phyloP scores from a whole-genome alignment of 2,888 invertebrate species.

The Hololepta plana region DNA sequence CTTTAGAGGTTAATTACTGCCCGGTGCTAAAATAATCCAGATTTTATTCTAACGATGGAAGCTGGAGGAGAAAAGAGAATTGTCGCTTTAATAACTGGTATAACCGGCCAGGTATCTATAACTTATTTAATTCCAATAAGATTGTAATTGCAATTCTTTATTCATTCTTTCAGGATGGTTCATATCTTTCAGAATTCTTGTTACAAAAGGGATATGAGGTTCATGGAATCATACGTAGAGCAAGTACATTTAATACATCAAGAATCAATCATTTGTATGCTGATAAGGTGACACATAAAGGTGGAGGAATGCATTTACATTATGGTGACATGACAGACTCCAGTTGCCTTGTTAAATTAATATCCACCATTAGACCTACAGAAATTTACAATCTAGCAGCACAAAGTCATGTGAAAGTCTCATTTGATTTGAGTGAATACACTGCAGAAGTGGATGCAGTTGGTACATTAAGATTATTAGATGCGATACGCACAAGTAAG shows the following conservation, averaged over 20 bases:
- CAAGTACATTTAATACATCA: constrained; percentile 92
- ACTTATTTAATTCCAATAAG: neutral
- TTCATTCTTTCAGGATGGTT: constrained; percentile 65
- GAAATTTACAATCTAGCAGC: constrained; percentile 98
- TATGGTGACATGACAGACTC: constrained; percentile 99
- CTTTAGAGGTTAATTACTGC: too few species aligned
- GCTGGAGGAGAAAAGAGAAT: too few species aligned
- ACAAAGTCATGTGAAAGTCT: constrained; percentile 97
- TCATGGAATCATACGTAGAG: constrained; percentile 87
- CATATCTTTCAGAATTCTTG: constrained; percentile 88
- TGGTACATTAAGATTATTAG: constrained; percentile 79
- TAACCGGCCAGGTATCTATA: constrained; percentile 78
- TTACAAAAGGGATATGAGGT: constrained; percentile 85
- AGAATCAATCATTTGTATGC: constrained; percentile 92
- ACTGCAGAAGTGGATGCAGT: constrained; percentile 96
- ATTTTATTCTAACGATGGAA: too few species aligned
- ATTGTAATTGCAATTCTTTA: constrained; percentile 3
- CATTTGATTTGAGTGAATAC: constrained; percentile 96
- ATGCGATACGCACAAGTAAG: constrained; percentile 80
- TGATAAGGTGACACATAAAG: constrained; percentile 75
- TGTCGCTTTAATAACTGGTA: constrained; percentile 88
- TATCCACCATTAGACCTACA: constrained; percentile 55
- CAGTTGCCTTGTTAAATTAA: constrained; percentile 79
- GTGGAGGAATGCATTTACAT: constrained; percentile 80
- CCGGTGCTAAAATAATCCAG: too few species aligned